Conservation (phyloP, 2,113 vertebrate genomes). For the Symphodus melops region DNA sequence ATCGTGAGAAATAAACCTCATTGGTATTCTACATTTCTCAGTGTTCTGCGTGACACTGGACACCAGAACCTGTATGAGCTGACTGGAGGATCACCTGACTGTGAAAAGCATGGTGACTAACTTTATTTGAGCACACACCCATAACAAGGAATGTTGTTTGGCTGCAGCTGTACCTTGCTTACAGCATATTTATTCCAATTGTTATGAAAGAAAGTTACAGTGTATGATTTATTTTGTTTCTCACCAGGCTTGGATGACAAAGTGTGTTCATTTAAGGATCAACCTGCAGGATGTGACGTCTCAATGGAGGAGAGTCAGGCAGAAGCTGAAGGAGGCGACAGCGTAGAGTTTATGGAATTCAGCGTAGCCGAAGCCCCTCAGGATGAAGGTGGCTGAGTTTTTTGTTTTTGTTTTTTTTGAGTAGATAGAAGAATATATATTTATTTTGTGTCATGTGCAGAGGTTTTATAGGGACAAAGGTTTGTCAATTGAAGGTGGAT, state of each 20-base stretch:
- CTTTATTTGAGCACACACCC: neutral
- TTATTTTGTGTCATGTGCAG: neutral
- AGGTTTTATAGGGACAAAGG: neutral
- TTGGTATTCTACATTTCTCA: conserved; percentile 90
- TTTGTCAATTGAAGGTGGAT: neutral
- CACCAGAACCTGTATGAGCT: conserved; percentile 81
- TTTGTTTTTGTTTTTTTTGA: neutral
- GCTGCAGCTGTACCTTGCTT: too few species aligned
- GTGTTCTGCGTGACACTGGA: conserved; percentile 77
- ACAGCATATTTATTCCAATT: neutral
- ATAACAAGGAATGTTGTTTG: neutral
- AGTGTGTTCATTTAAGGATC: conserved; percentile 2
- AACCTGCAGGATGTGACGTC: conserved; percentile 6
- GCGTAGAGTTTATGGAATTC: neutral
- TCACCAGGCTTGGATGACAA: conserved; percentile 2
- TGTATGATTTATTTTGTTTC: conserved; percentile 5
- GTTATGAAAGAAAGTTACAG: neutral
- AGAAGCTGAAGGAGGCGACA: neutral
- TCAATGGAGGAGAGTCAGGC: conserved; percentile 1
- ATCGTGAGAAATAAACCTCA: conserved; percentile 84
- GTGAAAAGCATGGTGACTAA: conserved; percentile 48
- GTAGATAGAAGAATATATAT: neutral
- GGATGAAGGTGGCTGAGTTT: neutral
- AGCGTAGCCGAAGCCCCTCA: neutral
- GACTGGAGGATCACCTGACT: conserved; percentile 60